A percentile compares a stretch with the other conserved stretches of the same genome.
Conservation (phyloP, 2,888 invertebrate species). For the Eupithecia insigniata region DNA sequence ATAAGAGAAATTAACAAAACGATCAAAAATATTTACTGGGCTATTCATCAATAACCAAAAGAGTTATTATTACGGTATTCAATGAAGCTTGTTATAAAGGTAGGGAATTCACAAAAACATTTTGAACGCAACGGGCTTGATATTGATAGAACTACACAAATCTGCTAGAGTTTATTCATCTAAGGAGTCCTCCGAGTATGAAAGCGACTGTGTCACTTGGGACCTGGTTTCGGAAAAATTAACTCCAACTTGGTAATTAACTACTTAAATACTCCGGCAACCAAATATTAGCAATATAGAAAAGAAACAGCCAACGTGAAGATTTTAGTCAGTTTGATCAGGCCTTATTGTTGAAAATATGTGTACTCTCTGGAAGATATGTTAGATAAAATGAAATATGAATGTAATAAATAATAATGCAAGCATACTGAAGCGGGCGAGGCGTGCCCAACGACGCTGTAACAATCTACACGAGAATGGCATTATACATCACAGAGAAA, state of each 20-base stretch:
- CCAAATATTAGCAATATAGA: background rate
- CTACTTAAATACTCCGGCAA: background rate
- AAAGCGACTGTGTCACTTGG: too few species aligned
- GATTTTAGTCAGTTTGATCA: background rate
- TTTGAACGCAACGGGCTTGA: too few species aligned
- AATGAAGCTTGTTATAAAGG: background rate
- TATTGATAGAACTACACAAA: too few species aligned
- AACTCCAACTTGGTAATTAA: background rate
- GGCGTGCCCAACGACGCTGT: conserved; percentile 44
- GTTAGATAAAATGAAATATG: background rate
- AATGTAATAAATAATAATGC: conserved; percentile 45
- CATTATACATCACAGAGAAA: conserved; percentile 72
- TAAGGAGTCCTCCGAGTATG: too few species aligned
- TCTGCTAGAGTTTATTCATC: too few species aligned
- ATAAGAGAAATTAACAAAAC: background rate
- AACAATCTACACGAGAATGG: conserved; percentile 60
- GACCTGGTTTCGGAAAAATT: background rate
- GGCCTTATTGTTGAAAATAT: background rate
- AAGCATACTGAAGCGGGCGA: conserved; percentile 50
- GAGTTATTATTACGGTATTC: background rate
- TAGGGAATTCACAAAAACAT: background rate
- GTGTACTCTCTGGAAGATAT: background rate
- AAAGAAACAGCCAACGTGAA: conserved; percentile 18
- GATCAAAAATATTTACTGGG: background rate
- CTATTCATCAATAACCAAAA: background rate